Evolutionary conservation across 2,797 vertebrate species (phyloP).

Genomic region (Lepilemur septentrionalis): DNA sequence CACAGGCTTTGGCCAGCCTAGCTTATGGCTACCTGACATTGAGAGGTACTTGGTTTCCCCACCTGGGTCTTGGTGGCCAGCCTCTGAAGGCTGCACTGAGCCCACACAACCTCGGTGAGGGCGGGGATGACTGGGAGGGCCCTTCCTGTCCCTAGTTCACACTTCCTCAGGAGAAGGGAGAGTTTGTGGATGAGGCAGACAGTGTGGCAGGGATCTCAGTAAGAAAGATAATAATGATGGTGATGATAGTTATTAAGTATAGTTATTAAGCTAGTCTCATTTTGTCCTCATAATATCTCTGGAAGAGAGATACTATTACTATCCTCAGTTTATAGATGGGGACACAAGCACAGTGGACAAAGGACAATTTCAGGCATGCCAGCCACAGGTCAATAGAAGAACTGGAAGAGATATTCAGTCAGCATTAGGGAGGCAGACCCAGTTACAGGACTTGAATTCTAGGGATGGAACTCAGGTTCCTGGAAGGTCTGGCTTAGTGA

Average conservation of each 20-base stretch:
- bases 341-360: not conserved
- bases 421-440: not conserved
- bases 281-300: not conserved
- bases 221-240: not conserved
- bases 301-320: not conserved
- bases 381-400: not conserved
- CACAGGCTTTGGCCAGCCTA: slow-evolving; percentile 73
- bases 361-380: not conserved
- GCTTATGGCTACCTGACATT: slow-evolving; percentile 78
- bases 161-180: not conserved
- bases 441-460: not conserved
- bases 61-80: not conserved
- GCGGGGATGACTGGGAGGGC: not conserved
- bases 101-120: not conserved
- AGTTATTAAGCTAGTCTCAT: not conserved
- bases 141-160: not conserved
- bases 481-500: not conserved
- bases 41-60: slow-evolving; percentile 66
- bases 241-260: not conserved
- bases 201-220: not conserved
- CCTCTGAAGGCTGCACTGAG: not conserved
- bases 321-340: not conserved
- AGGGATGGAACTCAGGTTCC: not conserved
- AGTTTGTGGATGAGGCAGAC: not conserved
- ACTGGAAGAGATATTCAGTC: not conserved